Base-by-base conservation (phyloP, 2,113 vertebrate genomes). In the Sphyrna mokarran region DNA sequence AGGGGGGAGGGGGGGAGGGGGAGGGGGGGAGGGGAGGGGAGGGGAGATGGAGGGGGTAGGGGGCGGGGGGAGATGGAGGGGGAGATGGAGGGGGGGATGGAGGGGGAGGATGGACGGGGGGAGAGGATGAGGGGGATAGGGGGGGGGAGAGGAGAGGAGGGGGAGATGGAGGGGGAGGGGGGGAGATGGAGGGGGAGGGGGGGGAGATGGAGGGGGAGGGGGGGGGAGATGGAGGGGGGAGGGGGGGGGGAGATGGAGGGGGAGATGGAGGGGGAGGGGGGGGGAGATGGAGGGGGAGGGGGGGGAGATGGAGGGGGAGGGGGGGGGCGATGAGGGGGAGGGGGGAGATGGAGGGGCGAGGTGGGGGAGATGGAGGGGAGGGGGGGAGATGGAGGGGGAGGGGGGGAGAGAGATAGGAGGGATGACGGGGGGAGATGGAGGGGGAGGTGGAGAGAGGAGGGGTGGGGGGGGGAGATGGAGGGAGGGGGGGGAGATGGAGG, bases 171-270 rank as follows among this genome's bases (percentile, higher is more conserved):
- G 10, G 3, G 61, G 61, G 69, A 0, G 69, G 5, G 69, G 69
- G 69, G 20, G 22, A 1, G 22, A 7, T 5, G 22, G 20, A 0
- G 69, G 23, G 69, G 69, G 69, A 0, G 22, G 69, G 3, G 69
- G 58, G 94, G 18, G 86, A 22, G 8, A 1, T 1, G 0, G 68
- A 13, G 1, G 29, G 37, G 1, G 7, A 33, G 10, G 76, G 29
- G n/a, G 33, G 1, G 7, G 0, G 11, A 13, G 13, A 33, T 1
- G 33, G 29, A 10, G 76, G 29, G 29, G 9, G 76, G 9, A 1
- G 4, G 1, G n/a, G 3, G 0, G 29, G 29, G 76, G n/a, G 76
- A 1, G 33, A 6, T 0, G n/a, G n/a, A 1, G 29, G 9, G n/a
- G 10, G 0, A 9, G 29, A 2, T 6, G 13, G 11, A 2, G 4